Evolutionary conservation across 2,888 invertebrate species (phyloP).

Genomic region (Camptogramma bilineatum): DNA sequence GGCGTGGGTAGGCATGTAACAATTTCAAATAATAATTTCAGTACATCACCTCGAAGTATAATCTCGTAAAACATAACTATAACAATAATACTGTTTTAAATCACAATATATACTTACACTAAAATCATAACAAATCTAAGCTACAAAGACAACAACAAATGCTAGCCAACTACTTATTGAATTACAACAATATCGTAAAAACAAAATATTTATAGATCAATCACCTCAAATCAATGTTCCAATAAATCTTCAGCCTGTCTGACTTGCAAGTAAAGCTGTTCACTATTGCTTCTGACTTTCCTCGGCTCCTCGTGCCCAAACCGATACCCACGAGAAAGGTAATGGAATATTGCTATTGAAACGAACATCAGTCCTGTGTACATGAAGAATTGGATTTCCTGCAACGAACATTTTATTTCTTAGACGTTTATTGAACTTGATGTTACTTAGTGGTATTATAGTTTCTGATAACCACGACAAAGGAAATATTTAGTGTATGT

Average conservation of each 20-base stretch:
- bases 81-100: neutral
- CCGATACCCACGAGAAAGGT: conserved; percentile 65
- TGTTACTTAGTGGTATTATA: neutral
- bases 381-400: conserved; percentile 91
- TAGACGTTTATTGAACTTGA: neutral
- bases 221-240: conserved; percentile 48
- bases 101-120: neutral
- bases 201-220: neutral
- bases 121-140: neutral
- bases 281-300: conserved; percentile 58
- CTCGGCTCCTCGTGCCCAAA: conserved; percentile 45
- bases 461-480: neutral
- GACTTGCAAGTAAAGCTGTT: conserved; percentile 63
- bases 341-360: conserved; percentile 89
- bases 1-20: neutral
- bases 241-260: conserved; percentile 64
- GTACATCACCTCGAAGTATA: neutral
- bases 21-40: neutral
- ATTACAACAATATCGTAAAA: neutral
- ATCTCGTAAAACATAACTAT: neutral
- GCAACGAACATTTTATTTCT: conserved; percentile 53
- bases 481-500: neutral
- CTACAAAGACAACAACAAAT: neutral
- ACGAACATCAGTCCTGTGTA: conserved; percentile 91
- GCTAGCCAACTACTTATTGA: neutral